Evolutionary conservation across 2,888 invertebrate species (phyloP).

Genomic region (Tenthredo scrophulariae): DNA sequence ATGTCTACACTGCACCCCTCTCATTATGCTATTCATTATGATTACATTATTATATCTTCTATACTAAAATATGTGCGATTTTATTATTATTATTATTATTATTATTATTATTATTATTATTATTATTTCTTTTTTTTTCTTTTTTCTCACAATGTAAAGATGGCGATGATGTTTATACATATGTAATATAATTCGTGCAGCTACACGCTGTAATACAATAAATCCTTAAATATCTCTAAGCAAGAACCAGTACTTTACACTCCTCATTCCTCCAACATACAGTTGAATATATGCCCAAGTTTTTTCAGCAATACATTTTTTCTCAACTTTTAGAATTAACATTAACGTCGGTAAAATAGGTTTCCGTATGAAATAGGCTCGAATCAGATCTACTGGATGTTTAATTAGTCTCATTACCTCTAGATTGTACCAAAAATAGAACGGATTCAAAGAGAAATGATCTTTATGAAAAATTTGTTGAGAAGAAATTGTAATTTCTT

Average conservation of each 20-base stretch:
- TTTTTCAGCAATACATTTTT: background rate
- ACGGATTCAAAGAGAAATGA: background rate
- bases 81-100: slow-evolving; percentile 27
- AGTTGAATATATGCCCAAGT: background rate
- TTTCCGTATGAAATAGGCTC: background rate
- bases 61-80: slow-evolving; percentile 61
- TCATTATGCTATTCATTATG: slow-evolving; percentile 33
- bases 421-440: background rate
- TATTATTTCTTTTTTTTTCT: slow-evolving; percentile 19
- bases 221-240: slow-evolving; percentile 52
- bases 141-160: slow-evolving; percentile 68
- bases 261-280: background rate
- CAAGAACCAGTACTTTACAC: background rate
- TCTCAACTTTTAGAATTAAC: background rate
- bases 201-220: slow-evolving; percentile 47
- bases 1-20: slow-evolving; percentile 33
- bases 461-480: background rate
- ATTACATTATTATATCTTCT: slow-evolving; percentile 44
- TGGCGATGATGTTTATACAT: slow-evolving; percentile 75
- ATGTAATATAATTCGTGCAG: slow-evolving; percentile 72
- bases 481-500: background rate
- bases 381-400: background rate
- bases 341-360: background rate
- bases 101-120: slow-evolving; percentile 6
- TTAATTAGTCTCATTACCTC: background rate